Conservation (phyloP, 2,888 invertebrate genomes). For the Thereva unica region DNA sequence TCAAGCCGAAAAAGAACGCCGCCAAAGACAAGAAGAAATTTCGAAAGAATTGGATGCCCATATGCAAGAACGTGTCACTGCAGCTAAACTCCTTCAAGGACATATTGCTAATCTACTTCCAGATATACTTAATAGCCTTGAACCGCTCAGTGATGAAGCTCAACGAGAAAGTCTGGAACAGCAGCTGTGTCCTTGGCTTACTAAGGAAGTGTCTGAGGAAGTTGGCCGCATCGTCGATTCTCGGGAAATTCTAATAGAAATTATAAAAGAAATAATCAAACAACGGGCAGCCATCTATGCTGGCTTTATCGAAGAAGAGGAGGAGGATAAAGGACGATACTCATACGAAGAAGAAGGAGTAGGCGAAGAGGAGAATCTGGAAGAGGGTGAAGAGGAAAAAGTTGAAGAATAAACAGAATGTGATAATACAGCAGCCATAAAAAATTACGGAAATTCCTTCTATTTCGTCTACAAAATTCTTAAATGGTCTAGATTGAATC, state of each 20-base stretch:
- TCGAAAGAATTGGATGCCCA: slow-evolving; percentile 69
- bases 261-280: slow-evolving; percentile 77
- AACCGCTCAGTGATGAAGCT: slow-evolving; percentile 55
- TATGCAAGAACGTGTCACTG: slow-evolving; percentile 80
- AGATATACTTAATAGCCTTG: slow-evolving; percentile 76
- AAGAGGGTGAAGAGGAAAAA: slow-evolving; percentile 24
- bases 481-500: slow-evolving; percentile 12
- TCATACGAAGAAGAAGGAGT: slow-evolving; percentile 44
- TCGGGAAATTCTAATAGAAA: slow-evolving; percentile 78
- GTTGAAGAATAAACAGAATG: background rate
- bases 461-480: slow-evolving; percentile 21
- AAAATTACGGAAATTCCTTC: slow-evolving; percentile 5
- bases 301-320: slow-evolving; percentile 48
- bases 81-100: slow-evolving; percentile 80
- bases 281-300: slow-evolving; percentile 64
- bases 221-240: slow-evolving; percentile 80
- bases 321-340: slow-evolving; percentile 41
- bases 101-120: slow-evolving; percentile 87
- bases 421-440: slow-evolving; percentile 20
- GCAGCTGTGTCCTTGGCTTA: slow-evolving; percentile 75
- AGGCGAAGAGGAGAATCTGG: slow-evolving; percentile 27
- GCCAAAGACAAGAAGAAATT: slow-evolving; percentile 72
- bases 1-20: slow-evolving; percentile 71
- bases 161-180: slow-evolving; percentile 70
- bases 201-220: slow-evolving; percentile 78